Base-by-base conservation (phyloP, 2,888 invertebrate genomes). In the Ichneumoninae sp. region DNA sequence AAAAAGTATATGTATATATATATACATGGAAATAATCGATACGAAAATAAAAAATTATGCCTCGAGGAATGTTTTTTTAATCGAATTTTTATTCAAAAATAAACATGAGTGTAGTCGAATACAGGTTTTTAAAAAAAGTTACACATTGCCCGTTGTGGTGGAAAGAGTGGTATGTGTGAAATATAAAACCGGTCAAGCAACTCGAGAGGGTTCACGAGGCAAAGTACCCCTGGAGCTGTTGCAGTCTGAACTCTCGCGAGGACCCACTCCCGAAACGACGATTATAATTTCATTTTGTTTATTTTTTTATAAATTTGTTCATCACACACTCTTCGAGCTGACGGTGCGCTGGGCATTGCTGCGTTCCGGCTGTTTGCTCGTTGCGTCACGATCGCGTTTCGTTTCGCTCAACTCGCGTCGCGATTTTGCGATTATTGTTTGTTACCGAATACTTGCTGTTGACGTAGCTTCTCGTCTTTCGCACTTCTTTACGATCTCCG, bases 381-480 rank as follows among this genome's bases (percentile, higher is more conserved):
- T 83, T 83, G 78, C 84, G 68, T 81, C 75, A 81, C 84, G 50
- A 36, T 83, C 75, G 52, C 36, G 47, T 79, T 63, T n/a, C 26
- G 63, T 83, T 70, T 50, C 54, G 22, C 71, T 73, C 60, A 19
- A 47, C 68, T 81, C 44, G 63, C 26, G 66, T 71, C 73, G 47
- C 52, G 77, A 81, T 68, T 81, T 80, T 70, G 33, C 52, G 40
- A 71, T 81, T 69, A 33, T 73, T 60, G 44, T 73, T 73, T 73
- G 36, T 68, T 44, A 63, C 65, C 44, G 47, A 5, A 36, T 47
- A 68, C 73, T 50, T 50, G 79, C 44, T 16, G 44, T 47, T 47
- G 44, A 47, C 3, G 44, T 44, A 81, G 65, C 47, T 52, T 71
- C 81, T 70, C 69, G 68, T 36, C 10, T 69, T 81, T 77, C 71